Evolutionary conservation across 2,113 vertebrate genomes (phyloP), one percentile per base, ranked within the genome.

Genomic region (Oncorhynchus gorbuscha): DNA sequence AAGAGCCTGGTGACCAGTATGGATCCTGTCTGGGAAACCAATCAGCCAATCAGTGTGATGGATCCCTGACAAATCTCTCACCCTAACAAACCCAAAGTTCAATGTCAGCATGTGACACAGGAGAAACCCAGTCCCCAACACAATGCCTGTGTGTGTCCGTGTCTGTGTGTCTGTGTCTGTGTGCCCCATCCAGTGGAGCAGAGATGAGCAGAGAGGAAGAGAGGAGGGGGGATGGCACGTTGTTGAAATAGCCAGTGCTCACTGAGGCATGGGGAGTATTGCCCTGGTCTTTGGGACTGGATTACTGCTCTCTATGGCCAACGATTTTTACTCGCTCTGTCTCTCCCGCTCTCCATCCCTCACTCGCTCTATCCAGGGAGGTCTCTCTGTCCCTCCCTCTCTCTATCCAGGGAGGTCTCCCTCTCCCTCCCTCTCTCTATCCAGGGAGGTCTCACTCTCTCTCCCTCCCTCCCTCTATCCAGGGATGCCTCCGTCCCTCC

Each of bases 241-340:
- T 75, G 59, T 70, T 80, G 66, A 48, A 78, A 85, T 80, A 82
- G 65, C 80, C 45, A 65, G 26, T 73, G 83, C 35, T 85, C 55
- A 78, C 69, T 67, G 45, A 73, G 73, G 72, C 78, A 35, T 76
- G 49, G 8, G 62, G 75, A 51, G 65, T 65, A 59, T 75, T 26
- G 59, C 72, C 51, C 28, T 12, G 26, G 77, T 75, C 51, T 76
- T 73, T 75, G 74, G 55, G 72, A 66, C 66, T 45, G 68, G 69
- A 74, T 39, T 77, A 69, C n/a, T 59, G 73, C 32, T 58, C 9
- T 20, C 9, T 22, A 51, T 1, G 49, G 51, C 51, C 51, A 1
- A 55, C 5, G 16, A 14, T 55, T 14, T 14, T 7, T 18, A 4
- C n/a, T 24, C 59, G 6, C n/a, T 14, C 59, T 22, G 2, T 22